Conservation (phyloP, 2,797 vertebrate species). For the Buceros bicornis region DNA sequence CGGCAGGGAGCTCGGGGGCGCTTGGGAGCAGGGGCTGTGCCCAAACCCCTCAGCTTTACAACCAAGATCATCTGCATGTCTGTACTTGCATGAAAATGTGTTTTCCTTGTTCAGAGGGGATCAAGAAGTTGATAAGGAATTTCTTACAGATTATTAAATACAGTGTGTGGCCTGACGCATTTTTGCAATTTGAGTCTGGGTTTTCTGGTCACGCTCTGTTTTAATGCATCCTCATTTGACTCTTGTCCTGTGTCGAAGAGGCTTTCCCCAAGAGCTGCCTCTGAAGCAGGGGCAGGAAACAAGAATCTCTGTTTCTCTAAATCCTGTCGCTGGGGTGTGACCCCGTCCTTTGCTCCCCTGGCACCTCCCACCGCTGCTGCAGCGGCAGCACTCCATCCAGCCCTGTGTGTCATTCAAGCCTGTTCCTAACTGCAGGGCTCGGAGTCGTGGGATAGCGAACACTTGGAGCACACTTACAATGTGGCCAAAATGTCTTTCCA, state of each 20-base stretch:
- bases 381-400: not conserved
- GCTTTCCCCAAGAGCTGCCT: not conserved
- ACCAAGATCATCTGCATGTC: not conserved
- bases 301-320: not conserved
- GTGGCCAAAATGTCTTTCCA: conserved; percentile 28
- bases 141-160: not conserved
- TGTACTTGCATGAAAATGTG: not conserved
- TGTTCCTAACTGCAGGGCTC: not conserved
- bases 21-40: not conserved
- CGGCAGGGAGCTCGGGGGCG: conserved; percentile 44
- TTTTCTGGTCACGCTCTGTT: not conserved
- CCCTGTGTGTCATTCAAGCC: not conserved
- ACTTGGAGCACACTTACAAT: not conserved
- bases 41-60: not conserved
- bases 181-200: not conserved
- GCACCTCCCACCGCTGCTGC: not conserved
- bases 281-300: not conserved
- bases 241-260: not conserved
- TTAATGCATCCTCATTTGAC: not conserved
- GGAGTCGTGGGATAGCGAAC: not conserved
- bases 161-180: not conserved
- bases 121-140: not conserved
- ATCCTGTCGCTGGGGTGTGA: not conserved
- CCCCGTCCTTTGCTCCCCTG: not conserved
- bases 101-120: not conserved